Percentiles rank a stretch among this genome's conserved stretches.
Evolutionary conservation across 2,797 vertebrate species (phyloP).

Genomic region (Urocyon cinereoargenteus): DNA sequence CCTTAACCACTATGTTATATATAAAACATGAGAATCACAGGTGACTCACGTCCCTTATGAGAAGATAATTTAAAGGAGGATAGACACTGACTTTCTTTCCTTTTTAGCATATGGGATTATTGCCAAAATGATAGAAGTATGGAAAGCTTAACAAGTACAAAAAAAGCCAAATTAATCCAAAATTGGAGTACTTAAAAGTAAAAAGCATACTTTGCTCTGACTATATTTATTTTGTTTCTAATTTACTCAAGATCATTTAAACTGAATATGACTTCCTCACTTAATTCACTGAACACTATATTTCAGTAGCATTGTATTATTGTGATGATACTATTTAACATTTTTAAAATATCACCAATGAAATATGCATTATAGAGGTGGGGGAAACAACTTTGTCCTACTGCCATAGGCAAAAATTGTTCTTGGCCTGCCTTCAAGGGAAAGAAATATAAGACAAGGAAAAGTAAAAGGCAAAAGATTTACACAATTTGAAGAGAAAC

Average conservation of each 20-base stretch:
- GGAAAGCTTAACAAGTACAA: not conserved
- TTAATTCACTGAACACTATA: not conserved
- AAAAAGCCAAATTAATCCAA: not conserved
- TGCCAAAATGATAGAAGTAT: not conserved
- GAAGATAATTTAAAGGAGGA: not conserved
- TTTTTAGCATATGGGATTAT: not conserved
- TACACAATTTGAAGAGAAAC: not conserved
- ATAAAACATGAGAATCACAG: not conserved
- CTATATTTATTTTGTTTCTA: not conserved
- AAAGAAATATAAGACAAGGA: not conserved
- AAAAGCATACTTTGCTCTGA: not conserved
- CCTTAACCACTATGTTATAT: not conserved
- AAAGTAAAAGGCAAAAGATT: not conserved
- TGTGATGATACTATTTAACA: not conserved
- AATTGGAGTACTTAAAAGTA: not conserved
- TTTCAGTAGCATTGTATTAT: not conserved
- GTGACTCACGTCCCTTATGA: not conserved
- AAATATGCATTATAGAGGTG: not conserved
- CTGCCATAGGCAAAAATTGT: not conserved
- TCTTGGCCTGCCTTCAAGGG: not conserved
- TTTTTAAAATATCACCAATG: not conserved
- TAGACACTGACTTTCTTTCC: not conserved
- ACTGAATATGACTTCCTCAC: not conserved
- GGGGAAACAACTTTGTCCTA: not conserved
- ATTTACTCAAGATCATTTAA: not conserved